phyloP scores from a whole-genome alignment of 2,797 vertebrate genomes.

The Hyperoplus immaculatus region DNA sequence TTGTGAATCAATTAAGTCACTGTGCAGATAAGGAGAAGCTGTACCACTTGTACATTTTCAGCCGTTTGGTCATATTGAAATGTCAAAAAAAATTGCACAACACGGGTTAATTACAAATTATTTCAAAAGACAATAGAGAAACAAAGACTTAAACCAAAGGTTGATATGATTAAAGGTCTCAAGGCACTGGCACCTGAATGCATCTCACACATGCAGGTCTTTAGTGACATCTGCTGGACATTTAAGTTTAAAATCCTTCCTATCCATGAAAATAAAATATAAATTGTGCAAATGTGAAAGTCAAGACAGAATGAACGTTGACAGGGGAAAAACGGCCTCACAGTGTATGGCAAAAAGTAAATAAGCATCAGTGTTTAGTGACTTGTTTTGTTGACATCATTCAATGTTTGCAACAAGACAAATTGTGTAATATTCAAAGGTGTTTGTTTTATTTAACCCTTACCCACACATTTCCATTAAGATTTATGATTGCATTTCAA shows the following conservation, averaged over 20 bases:
- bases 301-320: neutral
- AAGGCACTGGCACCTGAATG: neutral
- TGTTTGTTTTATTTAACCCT: neutral
- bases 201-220: constrained; percentile 27
- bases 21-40: neutral
- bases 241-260: neutral
- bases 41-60: neutral
- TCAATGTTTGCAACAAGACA: neutral
- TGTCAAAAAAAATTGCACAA: neutral
- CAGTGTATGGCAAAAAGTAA: neutral
- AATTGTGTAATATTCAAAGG: neutral
- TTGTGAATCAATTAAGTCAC: neutral
- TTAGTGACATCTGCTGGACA: constrained; percentile 63
- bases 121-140: neutral
- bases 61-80: neutral
- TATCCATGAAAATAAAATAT: neutral
- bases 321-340: neutral
- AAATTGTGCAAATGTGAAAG: neutral
- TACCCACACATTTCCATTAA: neutral
- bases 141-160: neutral
- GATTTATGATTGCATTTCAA: neutral
- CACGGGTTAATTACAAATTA: neutral
- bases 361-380: neutral
- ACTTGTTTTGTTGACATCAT: neutral
- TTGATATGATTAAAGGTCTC: neutral